phyloP scores from a whole-genome alignment of 1,140 invertebrate genomes.

The Lucilia cuprina region DNA sequence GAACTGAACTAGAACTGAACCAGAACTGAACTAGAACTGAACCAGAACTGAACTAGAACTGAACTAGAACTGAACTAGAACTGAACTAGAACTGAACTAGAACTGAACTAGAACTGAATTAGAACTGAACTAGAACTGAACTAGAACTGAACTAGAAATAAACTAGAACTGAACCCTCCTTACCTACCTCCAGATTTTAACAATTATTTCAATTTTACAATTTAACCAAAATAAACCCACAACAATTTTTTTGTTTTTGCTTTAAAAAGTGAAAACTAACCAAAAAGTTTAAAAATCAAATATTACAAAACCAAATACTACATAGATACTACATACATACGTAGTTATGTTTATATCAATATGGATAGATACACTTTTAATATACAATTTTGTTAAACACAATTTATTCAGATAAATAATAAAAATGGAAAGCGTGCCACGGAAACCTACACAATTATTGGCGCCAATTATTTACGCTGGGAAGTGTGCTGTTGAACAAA shows the following conservation, averaged over 20 bases:
- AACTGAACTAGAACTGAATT: too few species aligned
- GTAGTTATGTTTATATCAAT: neutral
- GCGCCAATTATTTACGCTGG: slow-evolving; percentile 11
- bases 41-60: too few species aligned
- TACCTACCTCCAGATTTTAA: too few species aligned
- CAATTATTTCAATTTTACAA: too few species aligned
- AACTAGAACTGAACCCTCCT: too few species aligned
- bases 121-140: too few species aligned
- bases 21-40: too few species aligned
- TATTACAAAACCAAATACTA: neutral
- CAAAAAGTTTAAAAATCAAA: neutral
- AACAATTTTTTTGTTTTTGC: neutral
- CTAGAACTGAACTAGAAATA: too few species aligned
- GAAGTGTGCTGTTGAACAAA: neutral
- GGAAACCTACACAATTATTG: slow-evolving; percentile 28
- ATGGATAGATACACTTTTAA: neutral
- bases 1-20: too few species aligned
- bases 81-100: too few species aligned
- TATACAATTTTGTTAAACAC: neutral
- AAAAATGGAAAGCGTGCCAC: slow-evolving; percentile 27
- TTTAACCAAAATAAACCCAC: neutral
- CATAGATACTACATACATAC: neutral
- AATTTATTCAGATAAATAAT: neutral
- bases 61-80: too few species aligned
- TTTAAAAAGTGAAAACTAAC: neutral